Evolutionary conservation across 2,113 vertebrate species (phyloP).

Genomic region (Dasyprocta punctata): DNA sequence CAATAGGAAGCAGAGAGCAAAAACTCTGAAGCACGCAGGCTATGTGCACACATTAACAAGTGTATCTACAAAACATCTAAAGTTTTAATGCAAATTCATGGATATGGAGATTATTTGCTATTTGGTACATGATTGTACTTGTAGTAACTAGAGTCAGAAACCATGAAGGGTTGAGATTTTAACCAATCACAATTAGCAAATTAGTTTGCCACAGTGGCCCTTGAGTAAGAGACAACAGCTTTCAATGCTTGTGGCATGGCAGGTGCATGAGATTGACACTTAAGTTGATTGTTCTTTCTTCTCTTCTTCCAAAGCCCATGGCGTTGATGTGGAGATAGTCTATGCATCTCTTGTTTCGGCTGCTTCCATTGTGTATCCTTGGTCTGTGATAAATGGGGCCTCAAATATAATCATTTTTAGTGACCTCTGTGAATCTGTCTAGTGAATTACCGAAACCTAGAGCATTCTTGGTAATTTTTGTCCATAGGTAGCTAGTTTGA

Average conservation of each 20-base stretch:
- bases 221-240: neutral
- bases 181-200: neutral
- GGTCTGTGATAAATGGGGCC: neutral
- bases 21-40: neutral
- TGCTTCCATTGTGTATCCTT: neutral
- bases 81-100: neutral
- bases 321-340: neutral
- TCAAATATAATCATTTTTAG: neutral
- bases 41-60: neutral
- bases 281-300: neutral
- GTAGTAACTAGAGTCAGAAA: neutral
- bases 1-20: neutral
- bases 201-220: neutral
- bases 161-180: neutral
- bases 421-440: slow-evolving; percentile 18
- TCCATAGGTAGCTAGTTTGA: neutral
- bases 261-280: neutral
- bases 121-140: neutral
- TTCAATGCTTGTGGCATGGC: neutral
- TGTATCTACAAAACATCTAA: neutral
- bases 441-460: neutral
- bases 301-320: neutral
- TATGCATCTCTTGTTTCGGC: neutral
- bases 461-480: neutral
- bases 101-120: neutral